These are phyloP conservation scores for Takifugu bimaculatus DNA, from an alignment of 2,113 vertebrate genomes.

Conservation along the genomic window DNA sequence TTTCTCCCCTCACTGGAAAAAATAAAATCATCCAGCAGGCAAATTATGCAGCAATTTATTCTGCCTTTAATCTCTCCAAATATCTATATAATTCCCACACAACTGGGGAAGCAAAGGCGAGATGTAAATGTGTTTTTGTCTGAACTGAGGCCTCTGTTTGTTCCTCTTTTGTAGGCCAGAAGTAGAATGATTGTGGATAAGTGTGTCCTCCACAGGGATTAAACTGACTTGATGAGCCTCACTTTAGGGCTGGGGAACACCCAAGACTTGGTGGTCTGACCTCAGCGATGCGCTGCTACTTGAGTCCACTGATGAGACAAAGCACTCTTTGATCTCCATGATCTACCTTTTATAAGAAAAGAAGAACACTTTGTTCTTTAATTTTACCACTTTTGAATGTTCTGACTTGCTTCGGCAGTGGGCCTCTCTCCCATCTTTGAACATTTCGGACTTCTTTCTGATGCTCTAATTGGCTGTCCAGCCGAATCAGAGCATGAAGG, in stretches of 20 bases:
- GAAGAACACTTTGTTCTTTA: too few relatives aligned
- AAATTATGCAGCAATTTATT: slow-evolving; percentile 14
- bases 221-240: background rate
- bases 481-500: too few relatives aligned
- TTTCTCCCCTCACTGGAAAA: background rate
- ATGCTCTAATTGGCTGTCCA: too few relatives aligned
- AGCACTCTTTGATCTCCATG: too few relatives aligned
- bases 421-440: too few relatives aligned
- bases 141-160: background rate
- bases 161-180: background rate
- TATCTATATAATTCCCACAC: background rate
- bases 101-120: background rate
- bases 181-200: background rate
- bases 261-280: background rate
- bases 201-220: background rate
- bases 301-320: slow-evolving; percentile 11
- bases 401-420: too few relatives aligned
- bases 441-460: too few relatives aligned
- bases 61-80: slow-evolving; percentile 8
- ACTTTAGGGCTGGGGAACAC: background rate
- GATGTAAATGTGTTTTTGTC: background rate
- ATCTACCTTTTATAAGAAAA: too few relatives aligned
- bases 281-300: slow-evolving; percentile 1
- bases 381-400: too few relatives aligned
- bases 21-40: background rate